Evolutionary conservation across 1,140 invertebrate genomes (phyloP), one percentile per base, ranked within the genome.

Genomic region (Hydropsyche tenuis): DNA sequence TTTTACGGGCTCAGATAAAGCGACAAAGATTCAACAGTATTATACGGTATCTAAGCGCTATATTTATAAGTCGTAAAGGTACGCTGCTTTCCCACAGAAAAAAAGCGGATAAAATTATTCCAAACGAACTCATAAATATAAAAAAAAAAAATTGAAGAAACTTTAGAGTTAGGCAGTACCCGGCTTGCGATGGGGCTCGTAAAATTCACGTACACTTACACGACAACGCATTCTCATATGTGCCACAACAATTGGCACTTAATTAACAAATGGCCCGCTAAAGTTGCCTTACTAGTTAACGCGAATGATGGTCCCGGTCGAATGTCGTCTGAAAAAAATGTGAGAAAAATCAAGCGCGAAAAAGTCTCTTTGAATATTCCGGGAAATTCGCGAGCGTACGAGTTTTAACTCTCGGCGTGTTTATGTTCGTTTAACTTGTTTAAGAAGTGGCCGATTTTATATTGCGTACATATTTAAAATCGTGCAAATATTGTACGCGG

Each of bases 221-320:
- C 5, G 18, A 43, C 25, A 43, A 43, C 30, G 30, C 30, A 66
- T 66, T 66, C 42, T 45, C 42, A 43, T 66, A 43, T 66, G 63
- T 45, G 63, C 63, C 30, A 66, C 63, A 45, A 62, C 63, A 66
- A 66, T 66, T 69, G 69, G 30, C 69, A 56, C 56, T 71, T 71
- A 71, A 71, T 71, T 71, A 71, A 60, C 69, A 45, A 69, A 53
- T 42, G 68, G 42, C 45, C 46, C 42, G 69, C 46, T 53, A 37
- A 60, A 71, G 51, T 60, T 71, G 48, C 53, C 51, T 37, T 66
- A 66, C 30, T 66, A 16, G 42, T 66, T 66, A 66, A 66, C 63
- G 42, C 30, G 37, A 37, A 45, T 27, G 63, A 66, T 66, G 22
- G 27, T 66, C 27, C 63, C n/a, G 63, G 63, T 66, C 48, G 16